Percentiles rank a stretch among this genome's conserved stretches.
Conservation (phyloP, 1,140 invertebrate species). For the Apis florea region DNA sequence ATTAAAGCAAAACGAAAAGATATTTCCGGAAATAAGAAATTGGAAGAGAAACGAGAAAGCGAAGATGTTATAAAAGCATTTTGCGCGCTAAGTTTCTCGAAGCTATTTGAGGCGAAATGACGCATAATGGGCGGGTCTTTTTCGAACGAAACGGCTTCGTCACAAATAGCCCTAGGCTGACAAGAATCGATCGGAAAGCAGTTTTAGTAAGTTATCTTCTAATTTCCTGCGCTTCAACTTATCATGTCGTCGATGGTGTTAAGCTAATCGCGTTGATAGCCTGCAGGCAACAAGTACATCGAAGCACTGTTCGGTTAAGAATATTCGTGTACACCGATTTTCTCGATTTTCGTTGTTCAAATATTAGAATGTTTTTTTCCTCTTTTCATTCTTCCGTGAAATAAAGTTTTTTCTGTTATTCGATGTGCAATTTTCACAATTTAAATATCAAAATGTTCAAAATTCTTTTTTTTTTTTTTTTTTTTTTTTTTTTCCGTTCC, state of each 20-base stretch:
- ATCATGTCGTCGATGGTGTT: conserved; percentile 41
- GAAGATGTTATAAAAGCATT: not conserved
- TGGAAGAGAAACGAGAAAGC: not conserved
- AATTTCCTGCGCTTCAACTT: conserved; percentile 45
- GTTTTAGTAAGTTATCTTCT: conserved; percentile 55
- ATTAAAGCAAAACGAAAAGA: not conserved
- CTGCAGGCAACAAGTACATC: not conserved
- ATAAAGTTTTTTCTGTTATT: too few relatives aligned
- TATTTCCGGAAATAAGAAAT: not conserved
- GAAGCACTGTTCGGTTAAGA: not conserved
- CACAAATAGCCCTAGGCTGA: conserved; percentile 40
- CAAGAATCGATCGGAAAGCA: conserved; percentile 53
- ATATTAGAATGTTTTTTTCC: not conserved
- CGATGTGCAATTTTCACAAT: too few relatives aligned
- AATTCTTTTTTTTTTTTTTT: too few relatives aligned
- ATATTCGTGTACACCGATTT: not conserved
- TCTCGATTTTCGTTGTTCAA: not conserved
- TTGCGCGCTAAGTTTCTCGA: not conserved
- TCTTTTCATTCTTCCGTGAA: too few relatives aligned
- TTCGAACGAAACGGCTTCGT: conserved; percentile 35
- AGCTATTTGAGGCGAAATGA: conserved; percentile 28
- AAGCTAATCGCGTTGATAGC: conserved; percentile 34
- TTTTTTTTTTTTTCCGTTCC: too few relatives aligned
- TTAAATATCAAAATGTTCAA: too few relatives aligned
- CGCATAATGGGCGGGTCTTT: conserved; percentile 36